Base-by-base conservation (phyloP, 2,113 vertebrate genomes). In the Brachyhypopomus gauderio region DNA sequence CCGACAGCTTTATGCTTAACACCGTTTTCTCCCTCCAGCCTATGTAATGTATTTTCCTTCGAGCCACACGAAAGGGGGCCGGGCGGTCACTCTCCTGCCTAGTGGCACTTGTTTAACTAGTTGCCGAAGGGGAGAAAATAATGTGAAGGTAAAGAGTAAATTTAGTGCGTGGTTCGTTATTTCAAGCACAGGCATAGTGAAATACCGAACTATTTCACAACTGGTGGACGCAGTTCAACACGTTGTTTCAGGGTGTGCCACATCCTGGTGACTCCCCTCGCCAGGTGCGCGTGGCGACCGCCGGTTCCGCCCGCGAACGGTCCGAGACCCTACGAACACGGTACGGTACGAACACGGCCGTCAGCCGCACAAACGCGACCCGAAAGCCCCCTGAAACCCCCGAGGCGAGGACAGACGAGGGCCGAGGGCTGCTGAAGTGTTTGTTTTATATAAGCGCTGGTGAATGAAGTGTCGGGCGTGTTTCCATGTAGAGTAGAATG, bases 221-320 rank as follows among this genome's bases (percentile, higher is more conserved):
- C 17, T 64, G 52, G 9, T 52, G 9, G 45, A 52, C 14, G 52
- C 63, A 70, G 30, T 11, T 17, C n/a, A 70, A 5, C 30, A 36
- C 20, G 60, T 16, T 69, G 20, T 78, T 64, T 66, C 8, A 27
- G 82, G 80, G 80, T 67, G 84, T 85, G 84, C 75, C 72, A 79
- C 74, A 82, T 82, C 84, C 77, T 79, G 84, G 72, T 82, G 69
- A 79, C 63, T 71, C 76, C 45, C 80, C 69, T 85, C 55, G 56
- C 41, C 66, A 70, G 66, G 66, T 41, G 66, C 38, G 66, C 45
- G 34, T 70, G 14, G 19, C 20, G n/a, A 23, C 12, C 8, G 59
- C 60, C 45, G 14, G 45, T 11, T 52, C 1, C 45, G 45, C 12
- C 45, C 45, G 45, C 45, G 41, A 2, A 11, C 41, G 5, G 7